Base-by-base conservation (phyloP, 1,140 invertebrate genomes). In the Battus philenor region DNA sequence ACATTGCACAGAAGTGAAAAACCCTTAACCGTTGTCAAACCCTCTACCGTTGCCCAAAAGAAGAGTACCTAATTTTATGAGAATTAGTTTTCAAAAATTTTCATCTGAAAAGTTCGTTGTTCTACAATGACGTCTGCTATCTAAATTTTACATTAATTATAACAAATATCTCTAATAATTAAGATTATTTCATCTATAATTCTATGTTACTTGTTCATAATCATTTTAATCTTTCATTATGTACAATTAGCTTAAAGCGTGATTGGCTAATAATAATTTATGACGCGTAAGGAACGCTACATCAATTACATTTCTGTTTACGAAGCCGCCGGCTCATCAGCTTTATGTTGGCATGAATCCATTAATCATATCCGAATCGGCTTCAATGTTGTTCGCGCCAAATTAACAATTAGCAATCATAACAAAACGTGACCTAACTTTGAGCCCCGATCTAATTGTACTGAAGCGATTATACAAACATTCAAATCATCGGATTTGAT, bases 291-390 rank as follows among this genome's bases (percentile, higher is more conserved):
- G 29, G 32, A 17, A 33, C 15, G 16, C 20, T 36, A 15, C 33
- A 41, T 41, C 29, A 41, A 41, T 41, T 29, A 41, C 29, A 30
- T 11, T 41, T 41, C 38, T 41, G 38, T 41, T 41, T 41, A 15
- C 8, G 26, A 4, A 17, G 26, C 29, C 24, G 24, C 9, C 38
- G 38, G 20, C 38, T 41, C 38, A 29, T 41, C 38, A 26, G 38
- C 38, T 41, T 41, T 29, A 41, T 29, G 24, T 36, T 41, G 38
- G 9, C 29, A 24, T 10, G 24, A 29, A 27, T 27, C 29, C 38
- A 41, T 41, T 41, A 41, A 13, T 41, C 26, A 41, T 10, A 29
- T 11, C 24, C 17, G 22, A 15, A 41, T 41, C 24, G 24, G 26
- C 24, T 29, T 16, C 9, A 26, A 26, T 26, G 38, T 17, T 41